Evolutionary conservation across 2,113 vertebrate species (phyloP).

Genomic region (Thalassoma bifasciatum): DNA sequence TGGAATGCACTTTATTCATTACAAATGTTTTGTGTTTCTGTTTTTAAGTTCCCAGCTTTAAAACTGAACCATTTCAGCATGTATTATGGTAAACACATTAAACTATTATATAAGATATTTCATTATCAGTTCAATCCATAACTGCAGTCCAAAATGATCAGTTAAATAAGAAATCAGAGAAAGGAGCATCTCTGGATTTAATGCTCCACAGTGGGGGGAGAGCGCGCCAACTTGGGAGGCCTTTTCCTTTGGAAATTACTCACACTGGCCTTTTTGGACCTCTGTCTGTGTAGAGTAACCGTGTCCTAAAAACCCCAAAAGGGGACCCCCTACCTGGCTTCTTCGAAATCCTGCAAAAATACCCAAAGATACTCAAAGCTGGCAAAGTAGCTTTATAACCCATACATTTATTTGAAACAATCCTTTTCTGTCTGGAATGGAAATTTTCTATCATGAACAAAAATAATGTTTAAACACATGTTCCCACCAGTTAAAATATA

Average conservation of each 20-base stretch:
- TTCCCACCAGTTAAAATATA: no score
- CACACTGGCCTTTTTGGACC: constrained; percentile 30
- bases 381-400: no score
- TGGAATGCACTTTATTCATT: constrained; percentile 54
- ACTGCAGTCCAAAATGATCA: not conserved
- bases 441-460: no score
- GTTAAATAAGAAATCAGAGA: not conserved
- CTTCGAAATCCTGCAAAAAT: no score
- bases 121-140: constrained; percentile 6
- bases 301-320: no score
- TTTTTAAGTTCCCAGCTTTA: constrained; percentile 25
- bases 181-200: constrained; percentile 22
- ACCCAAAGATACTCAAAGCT: no score
- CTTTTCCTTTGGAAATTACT: constrained; percentile 50
- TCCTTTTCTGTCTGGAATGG: no score
- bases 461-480: no score
- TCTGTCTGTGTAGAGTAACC: constrained; percentile 36
- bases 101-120: not conserved
- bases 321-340: no score
- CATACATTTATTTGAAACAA: no score
- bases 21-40: constrained; percentile 44
- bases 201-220: constrained; percentile 35
- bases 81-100: constrained; percentile 8
- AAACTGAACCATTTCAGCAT: constrained; percentile 2
- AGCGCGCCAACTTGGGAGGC: constrained; percentile 32